Base-by-base conservation (phyloP, 2,797 vertebrate genomes). In the Melanotaenia pygmaea region DNA sequence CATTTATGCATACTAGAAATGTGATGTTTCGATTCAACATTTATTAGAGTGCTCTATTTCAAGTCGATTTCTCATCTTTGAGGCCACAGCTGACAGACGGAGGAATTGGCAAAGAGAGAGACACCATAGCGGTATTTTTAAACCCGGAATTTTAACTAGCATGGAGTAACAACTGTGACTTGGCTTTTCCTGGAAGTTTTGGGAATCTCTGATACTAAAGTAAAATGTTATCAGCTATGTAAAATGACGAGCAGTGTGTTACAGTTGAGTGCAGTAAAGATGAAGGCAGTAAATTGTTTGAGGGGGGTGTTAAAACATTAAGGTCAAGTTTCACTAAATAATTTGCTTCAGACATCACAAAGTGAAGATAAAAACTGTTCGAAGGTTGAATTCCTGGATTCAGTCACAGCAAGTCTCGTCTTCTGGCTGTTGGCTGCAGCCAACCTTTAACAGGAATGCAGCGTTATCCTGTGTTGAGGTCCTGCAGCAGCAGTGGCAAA, bases 401-500 rank as follows among this genome's bases (percentile, higher is more conserved):
- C 47, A 4, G 61, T 61, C 16, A 40, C 20, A 63, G 40, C 16
- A 6, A 26, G 37, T 63, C 45, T 62, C 58, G 26, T 58, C 38
- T n/a, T 65, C n/a, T 61, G 40, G 47, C 26, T 74, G 47, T 43
- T 51, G 6, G 43, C 60, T 35, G 35, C 26, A 64, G 56, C n/a
- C 18, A 12, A 6, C 53, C 34, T 30, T 70, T 9, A 59, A 28
- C 43, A 70, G 80, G 81, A 89, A 81, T 88, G 78, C 72, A 70
- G 64, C 61, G 34, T 64, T 74, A 38, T 79, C 37, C 32, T 57
- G 11, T 26, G 57, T 73, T 61, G 62, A 74, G 63, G 67, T 62
- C 77, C 32, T 50, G 11, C 37, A 70, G 40, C 73, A 69, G 69
- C 28, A 70, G 60, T 26, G 78, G 54, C 57, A 73, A 74, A 74